phyloP scores from a whole-genome alignment of 2,888 invertebrate genomes.

The Bugula neritina region DNA sequence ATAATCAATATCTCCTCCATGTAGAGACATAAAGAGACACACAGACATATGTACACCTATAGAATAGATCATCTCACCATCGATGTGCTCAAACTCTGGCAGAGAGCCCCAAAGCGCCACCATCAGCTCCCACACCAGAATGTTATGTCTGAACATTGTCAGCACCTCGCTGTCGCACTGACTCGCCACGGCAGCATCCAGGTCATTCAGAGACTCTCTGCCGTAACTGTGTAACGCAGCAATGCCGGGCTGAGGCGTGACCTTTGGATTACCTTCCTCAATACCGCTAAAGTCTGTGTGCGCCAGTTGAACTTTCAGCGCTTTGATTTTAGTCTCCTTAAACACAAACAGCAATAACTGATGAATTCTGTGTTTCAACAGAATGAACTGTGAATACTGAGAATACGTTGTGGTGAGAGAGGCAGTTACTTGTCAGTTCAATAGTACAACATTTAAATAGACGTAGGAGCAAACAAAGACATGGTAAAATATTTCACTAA shows the following conservation, averaged over 20 bases:
- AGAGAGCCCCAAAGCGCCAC: slow-evolving; percentile 79
- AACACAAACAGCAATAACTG: no score
- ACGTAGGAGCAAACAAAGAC: no score
- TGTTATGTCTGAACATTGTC: slow-evolving; percentile 34
- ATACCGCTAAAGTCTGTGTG: slow-evolving; percentile 53
- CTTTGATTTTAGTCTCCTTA: slow-evolving; percentile 4
- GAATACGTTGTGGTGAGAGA: no score
- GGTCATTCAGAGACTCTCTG: slow-evolving; percentile 42
- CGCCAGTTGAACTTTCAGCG: slow-evolving; percentile 62
- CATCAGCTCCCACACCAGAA: slow-evolving; percentile 64
- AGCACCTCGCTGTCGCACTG: slow-evolving; percentile 23
- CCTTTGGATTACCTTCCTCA: neutral
- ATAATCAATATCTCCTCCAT: no score
- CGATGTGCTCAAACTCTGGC: slow-evolving; percentile 57
- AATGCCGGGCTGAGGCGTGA: slow-evolving; percentile 36
- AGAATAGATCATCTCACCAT: slow-evolving; percentile 31
- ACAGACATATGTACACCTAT: neutral
- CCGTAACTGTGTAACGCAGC: slow-evolving; percentile 61
- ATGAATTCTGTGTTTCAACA: no score
- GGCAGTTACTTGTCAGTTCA: no score
- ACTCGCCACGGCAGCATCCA: slow-evolving; percentile 39
- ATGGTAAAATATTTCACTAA: no score
- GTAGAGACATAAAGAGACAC: neutral
- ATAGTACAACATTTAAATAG: no score
- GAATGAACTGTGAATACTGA: no score